phyloP scores from a whole-genome alignment of 2,888 invertebrate genomes.

The Yponomeuta cagnagella region DNA sequence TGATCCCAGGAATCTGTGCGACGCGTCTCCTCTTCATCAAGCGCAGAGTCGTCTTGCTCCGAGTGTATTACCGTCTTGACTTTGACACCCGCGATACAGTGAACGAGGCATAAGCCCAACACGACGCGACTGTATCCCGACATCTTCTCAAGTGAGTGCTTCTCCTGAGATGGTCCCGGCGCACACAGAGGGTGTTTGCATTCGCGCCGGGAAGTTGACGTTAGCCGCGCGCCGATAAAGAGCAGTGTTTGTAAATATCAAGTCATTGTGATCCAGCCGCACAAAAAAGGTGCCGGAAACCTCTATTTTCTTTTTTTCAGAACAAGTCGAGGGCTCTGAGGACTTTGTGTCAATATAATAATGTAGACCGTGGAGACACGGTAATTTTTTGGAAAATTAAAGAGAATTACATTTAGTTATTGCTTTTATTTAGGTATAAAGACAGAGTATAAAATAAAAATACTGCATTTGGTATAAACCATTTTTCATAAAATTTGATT shows the following conservation, averaged over 20 bases:
- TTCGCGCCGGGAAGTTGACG: constrained; percentile 30
- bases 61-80: constrained; percentile 64
- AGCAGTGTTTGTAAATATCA: constrained; percentile 47
- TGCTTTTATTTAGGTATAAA: constrained; percentile 73
- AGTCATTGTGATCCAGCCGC: not conserved
- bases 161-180: constrained; percentile 25
- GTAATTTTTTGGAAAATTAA: not conserved
- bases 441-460: constrained; percentile 74
- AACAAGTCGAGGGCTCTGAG: not conserved
- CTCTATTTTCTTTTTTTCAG: not conserved
- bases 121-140: constrained; percentile 30
- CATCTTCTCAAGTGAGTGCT: constrained; percentile 33
- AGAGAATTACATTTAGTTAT: constrained; percentile 42
- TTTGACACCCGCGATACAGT: constrained; percentile 46
- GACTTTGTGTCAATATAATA: too few species aligned
- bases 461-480: constrained; percentile 75
- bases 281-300: not conserved
- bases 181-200: constrained; percentile 12
- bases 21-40: constrained; percentile 46
- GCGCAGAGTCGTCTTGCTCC: constrained; percentile 51
- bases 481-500: constrained; percentile 67
- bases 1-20: constrained; percentile 40
- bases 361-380: too few species aligned
- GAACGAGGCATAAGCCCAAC: constrained; percentile 33
- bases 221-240: constrained; percentile 39